A percentile compares a stretch with the other conserved stretches of the same genome.
Evolutionary conservation across 1,140 invertebrate genomes (phyloP).

Genomic region (Planococcus citri): DNA sequence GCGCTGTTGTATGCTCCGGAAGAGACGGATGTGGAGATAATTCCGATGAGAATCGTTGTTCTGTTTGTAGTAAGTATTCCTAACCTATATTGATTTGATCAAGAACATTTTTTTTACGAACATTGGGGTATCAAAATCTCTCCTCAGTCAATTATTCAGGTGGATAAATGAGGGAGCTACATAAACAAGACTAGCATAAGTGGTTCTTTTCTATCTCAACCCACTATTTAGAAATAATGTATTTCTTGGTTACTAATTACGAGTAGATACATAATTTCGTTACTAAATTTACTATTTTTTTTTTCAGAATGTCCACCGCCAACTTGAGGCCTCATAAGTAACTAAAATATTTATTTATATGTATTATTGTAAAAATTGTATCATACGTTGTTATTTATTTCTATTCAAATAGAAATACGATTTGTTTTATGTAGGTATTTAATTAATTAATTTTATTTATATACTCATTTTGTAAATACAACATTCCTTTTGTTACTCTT

Average conservation of each 20-base stretch:
- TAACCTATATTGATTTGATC: background rate
- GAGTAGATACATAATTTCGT: background rate
- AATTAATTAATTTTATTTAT: slow-evolving; percentile 4
- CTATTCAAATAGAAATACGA: background rate
- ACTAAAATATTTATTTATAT: background rate
- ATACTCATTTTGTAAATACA: too few relatives aligned
- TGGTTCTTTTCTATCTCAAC: too few relatives aligned
- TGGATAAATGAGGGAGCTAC: too few relatives aligned
- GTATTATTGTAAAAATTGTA: background rate
- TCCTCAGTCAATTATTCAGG: too few relatives aligned
- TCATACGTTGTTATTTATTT: background rate
- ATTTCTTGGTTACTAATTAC: too few relatives aligned
- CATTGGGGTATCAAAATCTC: background rate
- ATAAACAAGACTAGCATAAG: too few relatives aligned
- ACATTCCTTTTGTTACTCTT: too few relatives aligned
- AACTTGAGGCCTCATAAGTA: background rate
- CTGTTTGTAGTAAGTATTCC: slow-evolving; percentile 58
- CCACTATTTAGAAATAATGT: too few relatives aligned
- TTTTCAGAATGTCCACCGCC: background rate
- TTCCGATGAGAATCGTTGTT: slow-evolving; percentile 69
- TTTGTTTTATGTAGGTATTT: background rate
- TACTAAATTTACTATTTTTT: background rate
- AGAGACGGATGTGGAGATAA: slow-evolving; percentile 80
- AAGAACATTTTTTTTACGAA: background rate
- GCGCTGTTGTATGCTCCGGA: slow-evolving; percentile 73